Conservation (phyloP, 2,113 vertebrate genomes). For the Terrapene triunguis region DNA sequence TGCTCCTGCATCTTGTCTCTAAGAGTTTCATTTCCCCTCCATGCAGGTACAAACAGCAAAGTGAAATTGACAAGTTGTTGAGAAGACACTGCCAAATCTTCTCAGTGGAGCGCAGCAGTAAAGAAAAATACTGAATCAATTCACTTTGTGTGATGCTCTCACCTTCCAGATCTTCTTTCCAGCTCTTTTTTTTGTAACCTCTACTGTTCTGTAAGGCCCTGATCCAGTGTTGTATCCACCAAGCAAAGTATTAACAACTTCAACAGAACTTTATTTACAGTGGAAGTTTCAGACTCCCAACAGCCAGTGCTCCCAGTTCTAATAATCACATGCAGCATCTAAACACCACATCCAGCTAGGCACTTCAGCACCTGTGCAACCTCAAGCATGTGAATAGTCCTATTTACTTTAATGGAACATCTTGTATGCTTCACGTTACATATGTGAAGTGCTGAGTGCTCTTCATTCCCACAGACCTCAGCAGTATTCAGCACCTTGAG, state of each 20-base stretch:
- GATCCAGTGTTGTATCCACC: not conserved
- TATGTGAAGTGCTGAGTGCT: not conserved
- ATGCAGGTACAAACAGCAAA: not conserved
- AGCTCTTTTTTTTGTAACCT: conserved; percentile 5
- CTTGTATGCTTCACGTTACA: not conserved
- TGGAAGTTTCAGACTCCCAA: no score
- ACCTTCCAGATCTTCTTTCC: not conserved
- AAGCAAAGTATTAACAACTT: no score
- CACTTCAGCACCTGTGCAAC: not conserved
- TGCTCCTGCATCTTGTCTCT: not conserved
- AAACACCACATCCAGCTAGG: not conserved
- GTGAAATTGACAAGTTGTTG: not conserved
- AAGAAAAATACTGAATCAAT: not conserved
- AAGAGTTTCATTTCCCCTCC: not conserved
- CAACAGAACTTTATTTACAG: no score
- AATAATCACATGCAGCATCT: no score
- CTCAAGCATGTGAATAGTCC: not conserved
- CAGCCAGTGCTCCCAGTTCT: no score
- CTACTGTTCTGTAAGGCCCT: not conserved
- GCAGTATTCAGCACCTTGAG: not conserved
- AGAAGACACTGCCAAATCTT: accelerated
- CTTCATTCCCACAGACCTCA: not conserved
- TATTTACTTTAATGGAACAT: conserved; percentile 39
- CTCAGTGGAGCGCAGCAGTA: not conserved
- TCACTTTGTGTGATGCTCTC: not conserved